Base-by-base conservation (phyloP, 2,797 vertebrate genomes). In the Cuculus canorus region DNA sequence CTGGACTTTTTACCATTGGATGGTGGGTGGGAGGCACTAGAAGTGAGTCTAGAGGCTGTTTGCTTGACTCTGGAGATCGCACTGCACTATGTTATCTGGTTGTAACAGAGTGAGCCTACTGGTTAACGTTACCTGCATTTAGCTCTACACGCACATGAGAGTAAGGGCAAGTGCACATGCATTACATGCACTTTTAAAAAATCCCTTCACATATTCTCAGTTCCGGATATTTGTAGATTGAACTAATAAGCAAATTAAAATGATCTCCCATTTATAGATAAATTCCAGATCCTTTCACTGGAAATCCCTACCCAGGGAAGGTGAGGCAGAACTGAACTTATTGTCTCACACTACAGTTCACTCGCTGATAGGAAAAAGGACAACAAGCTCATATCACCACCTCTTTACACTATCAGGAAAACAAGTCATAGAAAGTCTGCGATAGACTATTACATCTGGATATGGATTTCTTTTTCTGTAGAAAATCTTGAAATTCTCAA, bases 191-290 rank as follows among this genome's bases (percentile, higher is more conserved):
- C n/a, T 84, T 35, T 11, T 7, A 12, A 56, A 75, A 61, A 30
- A 43, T 9, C 1, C 0, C 19, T 45, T 30, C 18, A 45, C 21
- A 1, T 52, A 52, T 50, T 11, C 19, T 68, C 13, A 33, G 5
- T 68, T 88, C 48, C 60, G 10, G 57, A 16, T 21, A 47, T 27
- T 61, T 94, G 82, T 48, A 43, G 5, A 3, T 50, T 85, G 24
- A 77, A 70, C 18, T 75, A 80, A 66, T 24, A 57, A 59, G 1
- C 7, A 66, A 63, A 37, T 39, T 28, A 87, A 79, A 82, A 22
- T 47, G 43, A 28, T 77, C 11, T 77, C 17, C 28, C 6, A 30
- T 53, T 81, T 52, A 60, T 60, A 75, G 10, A 8, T 64, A 48
- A 78, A 78, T 77, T 24, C 9, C 24, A 4, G 6, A 35, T 57